These are phyloP conservation scores for Apodemus speciosus DNA, from an alignment of 2,113 vertebrate genomes.

Conservation along the genomic window DNA sequence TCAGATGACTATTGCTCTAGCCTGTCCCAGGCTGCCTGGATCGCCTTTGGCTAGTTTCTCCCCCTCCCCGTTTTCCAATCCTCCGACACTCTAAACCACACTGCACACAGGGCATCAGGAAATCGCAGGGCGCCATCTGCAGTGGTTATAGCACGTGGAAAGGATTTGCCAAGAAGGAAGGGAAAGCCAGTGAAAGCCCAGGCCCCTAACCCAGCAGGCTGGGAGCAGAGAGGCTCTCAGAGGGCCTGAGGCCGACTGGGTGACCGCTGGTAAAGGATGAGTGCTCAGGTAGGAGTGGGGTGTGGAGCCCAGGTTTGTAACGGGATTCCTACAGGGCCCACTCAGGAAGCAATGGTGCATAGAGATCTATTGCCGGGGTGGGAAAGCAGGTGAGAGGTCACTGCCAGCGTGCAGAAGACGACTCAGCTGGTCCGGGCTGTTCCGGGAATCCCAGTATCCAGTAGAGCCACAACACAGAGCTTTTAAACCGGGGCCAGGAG, in stretches of 20 bases:
- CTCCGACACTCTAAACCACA: conserved; percentile 57
- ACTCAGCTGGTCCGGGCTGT: not conserved
- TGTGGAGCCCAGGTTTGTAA: not conserved
- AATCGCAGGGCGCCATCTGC: conserved; percentile 76
- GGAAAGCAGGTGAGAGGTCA: conserved; percentile 35
- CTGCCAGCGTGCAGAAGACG: not conserved
- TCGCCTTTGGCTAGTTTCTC: conserved; percentile 78
- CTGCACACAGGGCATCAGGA: conserved; percentile 66
- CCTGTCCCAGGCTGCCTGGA: conserved; percentile 73
- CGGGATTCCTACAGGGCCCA: not conserved
- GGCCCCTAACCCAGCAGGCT: conserved; percentile 61
- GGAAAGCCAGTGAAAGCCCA: conserved; percentile 59
- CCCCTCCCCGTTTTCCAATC: conserved; percentile 35
- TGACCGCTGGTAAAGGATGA: not conserved
- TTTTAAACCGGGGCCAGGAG: conserved; percentile 65
- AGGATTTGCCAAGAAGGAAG: conserved; percentile 67
- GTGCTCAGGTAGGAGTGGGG: accelerated
- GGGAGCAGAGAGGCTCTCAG: conserved; percentile 52
- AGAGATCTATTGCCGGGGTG: accelerated
- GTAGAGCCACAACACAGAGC: conserved; percentile 31
- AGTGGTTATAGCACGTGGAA: conserved; percentile 73
- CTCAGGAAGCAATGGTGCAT: accelerated
- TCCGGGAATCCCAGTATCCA: conserved; percentile 64
- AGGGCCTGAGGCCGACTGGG: not conserved
- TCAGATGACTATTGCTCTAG: conserved; percentile 79